phyloP scores from a whole-genome alignment of 2,797 vertebrate species.

The Urosaurus nigricauda region DNA sequence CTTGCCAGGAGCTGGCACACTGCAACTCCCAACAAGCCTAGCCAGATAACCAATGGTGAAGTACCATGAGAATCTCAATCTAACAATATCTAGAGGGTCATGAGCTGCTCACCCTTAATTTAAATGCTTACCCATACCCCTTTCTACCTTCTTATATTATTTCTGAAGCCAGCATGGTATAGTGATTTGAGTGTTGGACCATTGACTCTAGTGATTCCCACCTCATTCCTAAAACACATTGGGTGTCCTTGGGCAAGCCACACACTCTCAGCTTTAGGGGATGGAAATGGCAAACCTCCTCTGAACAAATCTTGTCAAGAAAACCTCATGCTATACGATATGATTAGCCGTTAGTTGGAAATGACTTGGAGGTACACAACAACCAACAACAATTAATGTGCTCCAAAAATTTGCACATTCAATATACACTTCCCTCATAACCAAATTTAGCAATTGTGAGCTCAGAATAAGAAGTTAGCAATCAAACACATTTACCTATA shows the following conservation, averaged over 20 bases:
- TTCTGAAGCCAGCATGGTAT: not conserved
- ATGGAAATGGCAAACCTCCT: too few species aligned
- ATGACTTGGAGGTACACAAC: too few species aligned
- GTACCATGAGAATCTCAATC: not conserved
- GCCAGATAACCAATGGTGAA: not conserved
- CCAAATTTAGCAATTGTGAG: slow-evolving; percentile 51
- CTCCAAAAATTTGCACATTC: slow-evolving; percentile 59
- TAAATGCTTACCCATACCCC: not conserved
- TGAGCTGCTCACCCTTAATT: not conserved
- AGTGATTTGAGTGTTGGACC: too few species aligned
- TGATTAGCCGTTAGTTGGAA: too few species aligned
- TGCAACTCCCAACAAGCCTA: not conserved
- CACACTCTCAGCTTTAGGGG: too few species aligned
- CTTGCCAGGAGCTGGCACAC: not conserved
- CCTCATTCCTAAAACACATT: too few species aligned
- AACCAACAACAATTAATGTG: slow-evolving; percentile 1
- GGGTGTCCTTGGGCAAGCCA: too few species aligned
- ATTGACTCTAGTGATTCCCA: too few species aligned
- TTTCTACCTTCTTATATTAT: not conserved
- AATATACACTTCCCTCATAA: slow-evolving; percentile 34
- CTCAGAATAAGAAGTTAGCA: slow-evolving; percentile 67
- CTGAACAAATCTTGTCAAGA: too few species aligned
- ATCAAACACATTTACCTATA: slow-evolving; percentile 71
- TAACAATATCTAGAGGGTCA: not conserved
- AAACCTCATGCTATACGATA: too few species aligned